Base-by-base conservation (phyloP, 2,797 vertebrate species). In the Adelosebastes latens region DNA sequence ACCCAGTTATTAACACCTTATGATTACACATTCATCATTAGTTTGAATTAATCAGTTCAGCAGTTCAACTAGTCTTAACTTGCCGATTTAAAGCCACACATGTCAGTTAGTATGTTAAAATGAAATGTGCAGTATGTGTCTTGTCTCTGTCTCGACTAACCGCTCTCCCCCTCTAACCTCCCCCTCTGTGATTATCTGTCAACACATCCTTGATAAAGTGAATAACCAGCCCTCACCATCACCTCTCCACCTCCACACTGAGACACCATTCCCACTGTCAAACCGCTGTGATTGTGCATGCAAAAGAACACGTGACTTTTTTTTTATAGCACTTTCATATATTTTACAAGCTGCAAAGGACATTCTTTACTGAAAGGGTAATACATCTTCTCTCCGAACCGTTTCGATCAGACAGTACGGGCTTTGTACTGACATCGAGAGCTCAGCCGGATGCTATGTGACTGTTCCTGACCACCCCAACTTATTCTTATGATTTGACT, bases 301-400 rank as follows among this genome's bases (percentile, higher is more conserved):
- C 63, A 79, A 22, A 22, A 75, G 56, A 82, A 72, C 82, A 64
- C 82, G 39, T 84, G 78, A 88, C 67, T 75, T 92, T 93, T 55
- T 46, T 58, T 32, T 93, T 91, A 94, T 93, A 90, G 92, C 82
- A 85, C 86, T 94, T 89, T 92, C 89, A 91, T 96, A 88, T 96
- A 94, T 96, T 93, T 96, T 95, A 72, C 95, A 96, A 96, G 95
- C 95, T 94, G 95, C 96, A 96, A 96, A 96, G 95, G 96, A 96
- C 95, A 96, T 95, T 95, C 94, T 93, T 95, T 96, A 92, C 94
- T 96, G 87, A 96, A 94, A 96, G 95, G 96, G 95, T 96, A 96
- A 96, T 93, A 9, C 66, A 83, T 89, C 89, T 90, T 82, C 80
- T 91, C 81, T 90, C 83, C 86, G 59, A 85, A 84, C 78, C 72